Percentiles rank a stretch among this genome's conserved stretches.
phyloP scores from a whole-genome alignment of 2,888 invertebrate species.

The Troides helena region DNA sequence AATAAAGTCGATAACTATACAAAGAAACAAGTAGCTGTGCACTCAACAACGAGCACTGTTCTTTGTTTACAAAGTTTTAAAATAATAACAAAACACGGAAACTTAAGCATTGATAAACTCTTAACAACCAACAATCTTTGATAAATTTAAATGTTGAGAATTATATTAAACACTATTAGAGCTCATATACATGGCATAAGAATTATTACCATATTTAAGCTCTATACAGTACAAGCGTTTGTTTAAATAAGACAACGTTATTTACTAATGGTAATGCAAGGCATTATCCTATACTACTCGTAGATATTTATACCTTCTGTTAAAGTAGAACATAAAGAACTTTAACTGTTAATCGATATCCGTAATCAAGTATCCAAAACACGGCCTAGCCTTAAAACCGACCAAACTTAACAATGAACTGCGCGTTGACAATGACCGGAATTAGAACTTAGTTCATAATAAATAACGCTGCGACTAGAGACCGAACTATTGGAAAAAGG shows the following conservation, averaged over 20 bases:
- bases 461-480: too few species aligned
- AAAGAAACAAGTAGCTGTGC: not conserved
- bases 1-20: conserved; percentile 1
- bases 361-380: not conserved
- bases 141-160: too few species aligned
- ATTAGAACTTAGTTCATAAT: not conserved
- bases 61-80: not conserved
- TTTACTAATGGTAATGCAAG: not conserved
- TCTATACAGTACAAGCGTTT: too few species aligned
- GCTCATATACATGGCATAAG: too few species aligned
- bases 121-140: too few species aligned
- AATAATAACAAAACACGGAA: not conserved
- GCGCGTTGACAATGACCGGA: not conserved
- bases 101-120: not conserved
- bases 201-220: too few species aligned
- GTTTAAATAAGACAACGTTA: too few species aligned
- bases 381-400: not conserved
- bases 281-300: not conserved
- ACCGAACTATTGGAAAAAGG: not conserved
- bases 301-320: not conserved
- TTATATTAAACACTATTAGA: too few species aligned
- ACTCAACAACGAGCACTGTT: not conserved
- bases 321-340: not conserved
- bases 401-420: not conserved
- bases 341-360: not conserved